Base-by-base conservation (phyloP, 2,113 vertebrate species). In the Phrynocephalus versicolor region DNA sequence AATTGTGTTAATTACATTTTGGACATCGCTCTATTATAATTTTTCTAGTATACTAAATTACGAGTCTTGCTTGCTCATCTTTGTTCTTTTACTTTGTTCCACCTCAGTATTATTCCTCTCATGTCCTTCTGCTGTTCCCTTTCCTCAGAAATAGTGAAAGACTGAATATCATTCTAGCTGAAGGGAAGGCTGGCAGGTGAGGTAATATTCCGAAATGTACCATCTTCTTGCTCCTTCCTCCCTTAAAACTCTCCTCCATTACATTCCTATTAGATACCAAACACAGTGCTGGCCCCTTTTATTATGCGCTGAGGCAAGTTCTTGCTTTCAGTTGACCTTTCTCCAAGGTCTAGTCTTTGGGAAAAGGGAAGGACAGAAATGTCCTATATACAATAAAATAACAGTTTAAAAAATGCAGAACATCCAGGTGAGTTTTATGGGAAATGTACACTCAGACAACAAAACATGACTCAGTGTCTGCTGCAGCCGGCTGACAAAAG, bases 401-500 rank as follows among this genome's bases (percentile, higher is more conserved):
- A 33, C 60, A 62, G 33, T 23, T 12, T 25, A 25, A 25, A 65
- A 65, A 65, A 65, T 65, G 18, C 13, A 62, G 21, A 35, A 79
- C 23, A 1, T 58, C 23, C n/a, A 72, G 67, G 51, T 35, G 23
- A 33, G 21, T 55, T 55, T 69, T 1, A 30, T 35, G 45, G 18
- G 37, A 27, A 60, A 73, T 64, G 27, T 6, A 33, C 18, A 74
- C 19, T 30, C 37, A 74, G 84, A 64, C 84, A 21, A 1, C 55
- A 62, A 64, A 45, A 80, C 18, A 64, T 86, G 57, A 86, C 37
- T 86, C 84, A 86, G 21, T 64, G 84, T 85, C 84, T 85, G 39
- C 37, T 73, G 57, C 12, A 14, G 37, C 27, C 73, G 41, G 23
- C 70, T 55, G n/a, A 85, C 84, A 85, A 85, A 85, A 69, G 33